These are phyloP conservation scores for Jaculus jaculus DNA, from an alignment of 2,113 vertebrate species.

Conservation along the genomic window DNA sequence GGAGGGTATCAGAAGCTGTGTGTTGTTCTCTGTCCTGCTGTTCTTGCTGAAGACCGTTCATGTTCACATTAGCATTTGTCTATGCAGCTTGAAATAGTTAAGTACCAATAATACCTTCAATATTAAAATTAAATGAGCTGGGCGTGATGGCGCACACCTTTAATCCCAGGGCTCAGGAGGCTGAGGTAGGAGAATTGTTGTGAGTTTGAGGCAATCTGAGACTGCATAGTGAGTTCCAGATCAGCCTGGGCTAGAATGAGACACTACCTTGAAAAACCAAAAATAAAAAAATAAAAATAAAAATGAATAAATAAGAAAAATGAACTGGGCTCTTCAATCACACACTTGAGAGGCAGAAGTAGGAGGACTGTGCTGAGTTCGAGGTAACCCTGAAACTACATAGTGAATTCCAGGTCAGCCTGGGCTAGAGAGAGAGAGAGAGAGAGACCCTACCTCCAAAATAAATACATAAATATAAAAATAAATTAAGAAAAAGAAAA, in stretches of 20 bases:
- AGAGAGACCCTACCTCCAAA: no score
- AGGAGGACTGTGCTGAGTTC: no score
- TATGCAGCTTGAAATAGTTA: background rate
- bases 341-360: no score
- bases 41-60: background rate
- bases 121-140: background rate
- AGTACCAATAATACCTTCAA: background rate
- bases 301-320: no score
- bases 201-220: background rate
- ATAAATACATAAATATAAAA: conserved; percentile 13
- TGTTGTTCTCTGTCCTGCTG: background rate
- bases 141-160: background rate
- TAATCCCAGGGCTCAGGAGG: background rate
- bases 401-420: no score
- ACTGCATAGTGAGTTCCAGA: background rate
- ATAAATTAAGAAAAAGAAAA: background rate
- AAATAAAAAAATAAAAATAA: no score
- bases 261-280: no score
- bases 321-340: no score
- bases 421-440: no score
- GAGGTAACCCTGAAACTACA: no score
- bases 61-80: background rate
- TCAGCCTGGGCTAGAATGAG: no score
- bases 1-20: background rate
- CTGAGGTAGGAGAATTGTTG: background rate